These are phyloP conservation scores for Octodonta nipae DNA, from an alignment of 2,888 invertebrate genomes.

Conservation along the genomic window DNA sequence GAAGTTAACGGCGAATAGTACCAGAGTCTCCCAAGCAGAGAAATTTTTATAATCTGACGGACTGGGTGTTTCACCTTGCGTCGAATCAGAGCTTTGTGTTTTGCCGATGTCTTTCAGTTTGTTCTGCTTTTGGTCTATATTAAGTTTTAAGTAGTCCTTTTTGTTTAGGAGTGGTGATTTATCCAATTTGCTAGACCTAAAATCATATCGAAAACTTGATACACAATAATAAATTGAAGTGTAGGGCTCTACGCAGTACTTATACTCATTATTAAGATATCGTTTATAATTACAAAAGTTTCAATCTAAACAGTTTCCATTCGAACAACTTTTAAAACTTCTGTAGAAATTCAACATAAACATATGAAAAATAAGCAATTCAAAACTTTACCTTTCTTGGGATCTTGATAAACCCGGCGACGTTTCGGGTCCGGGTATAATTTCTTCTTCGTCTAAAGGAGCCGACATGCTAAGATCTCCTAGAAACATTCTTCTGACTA, in stretches of 20 bases:
- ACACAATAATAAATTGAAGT: too few species aligned
- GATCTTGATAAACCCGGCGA: slow-evolving; percentile 20
- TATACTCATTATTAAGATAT: too few species aligned
- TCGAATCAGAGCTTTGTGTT: slow-evolving; percentile 42
- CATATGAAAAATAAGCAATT: too few species aligned
- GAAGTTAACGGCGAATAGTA: slow-evolving; percentile 90
- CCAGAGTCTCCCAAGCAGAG: slow-evolving; percentile 89
- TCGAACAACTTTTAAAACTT: too few species aligned
- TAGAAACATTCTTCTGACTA: slow-evolving; percentile 81
- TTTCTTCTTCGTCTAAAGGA: slow-evolving; percentile 30
- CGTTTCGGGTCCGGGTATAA: slow-evolving; percentile 15
- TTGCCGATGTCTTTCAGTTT: slow-evolving; percentile 43
- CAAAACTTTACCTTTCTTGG: slow-evolving; percentile 23
- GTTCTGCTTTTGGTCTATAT: slow-evolving; percentile 39
- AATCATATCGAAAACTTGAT: slow-evolving; percentile 1
- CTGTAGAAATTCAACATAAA: too few species aligned
- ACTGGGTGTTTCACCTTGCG: slow-evolving; percentile 38
- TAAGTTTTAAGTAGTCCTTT: slow-evolving; percentile 45
- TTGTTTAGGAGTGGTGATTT: slow-evolving; percentile 31
- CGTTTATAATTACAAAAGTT: too few species aligned
- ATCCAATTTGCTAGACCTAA: slow-evolving; percentile 17
- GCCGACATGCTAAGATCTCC: slow-evolving; percentile 69
- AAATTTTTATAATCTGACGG: slow-evolving; percentile 49
- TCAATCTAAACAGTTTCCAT: too few species aligned
- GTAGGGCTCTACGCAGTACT: too few species aligned